Conservation (phyloP, 2,797 vertebrate species). For the Lindbergichthys nudifrons region DNA sequence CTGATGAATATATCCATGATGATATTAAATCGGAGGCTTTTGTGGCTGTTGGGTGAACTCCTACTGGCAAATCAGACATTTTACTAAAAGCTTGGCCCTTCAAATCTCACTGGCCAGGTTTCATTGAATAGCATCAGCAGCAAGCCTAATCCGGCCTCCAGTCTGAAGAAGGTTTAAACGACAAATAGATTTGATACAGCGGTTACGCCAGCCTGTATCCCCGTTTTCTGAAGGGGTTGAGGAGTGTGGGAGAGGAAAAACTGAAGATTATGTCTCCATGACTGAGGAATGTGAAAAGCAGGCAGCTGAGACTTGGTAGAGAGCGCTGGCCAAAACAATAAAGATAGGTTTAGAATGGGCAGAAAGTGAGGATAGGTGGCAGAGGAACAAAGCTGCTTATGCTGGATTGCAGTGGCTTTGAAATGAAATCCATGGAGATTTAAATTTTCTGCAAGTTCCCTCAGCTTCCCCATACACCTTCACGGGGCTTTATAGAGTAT, state of each 20-base stretch:
- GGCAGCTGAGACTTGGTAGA: conserved; percentile 52
- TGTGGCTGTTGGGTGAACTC: conserved; percentile 59
- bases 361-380: conserved; percentile 58
- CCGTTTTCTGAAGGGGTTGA: conserved; percentile 47
- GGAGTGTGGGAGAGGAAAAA: conserved; percentile 68
- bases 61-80: conserved; percentile 37
- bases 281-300: conserved; percentile 64
- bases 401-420: conserved; percentile 42
- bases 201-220: conserved; percentile 41
- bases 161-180: conserved; percentile 58
- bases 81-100: conserved; percentile 42
- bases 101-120: conserved; percentile 45
- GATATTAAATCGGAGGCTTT: conserved; percentile 33
- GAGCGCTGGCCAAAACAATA: conserved; percentile 54
- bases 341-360: conserved; percentile 57
- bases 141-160: conserved; percentile 56
- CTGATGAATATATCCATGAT: conserved; percentile 22
- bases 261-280: conserved; percentile 55
- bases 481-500: conserved; percentile 28
- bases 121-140: conserved; percentile 47
- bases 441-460: conserved; percentile 49
- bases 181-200: conserved; percentile 73
- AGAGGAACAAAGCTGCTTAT: conserved; percentile 63
- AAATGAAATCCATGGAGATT: conserved; percentile 54
- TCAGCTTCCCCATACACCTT: conserved; percentile 31